These are phyloP conservation scores for Drosophila takahashii DNA, from an alignment of 1,140 invertebrate genomes.

Conservation along the genomic window DNA sequence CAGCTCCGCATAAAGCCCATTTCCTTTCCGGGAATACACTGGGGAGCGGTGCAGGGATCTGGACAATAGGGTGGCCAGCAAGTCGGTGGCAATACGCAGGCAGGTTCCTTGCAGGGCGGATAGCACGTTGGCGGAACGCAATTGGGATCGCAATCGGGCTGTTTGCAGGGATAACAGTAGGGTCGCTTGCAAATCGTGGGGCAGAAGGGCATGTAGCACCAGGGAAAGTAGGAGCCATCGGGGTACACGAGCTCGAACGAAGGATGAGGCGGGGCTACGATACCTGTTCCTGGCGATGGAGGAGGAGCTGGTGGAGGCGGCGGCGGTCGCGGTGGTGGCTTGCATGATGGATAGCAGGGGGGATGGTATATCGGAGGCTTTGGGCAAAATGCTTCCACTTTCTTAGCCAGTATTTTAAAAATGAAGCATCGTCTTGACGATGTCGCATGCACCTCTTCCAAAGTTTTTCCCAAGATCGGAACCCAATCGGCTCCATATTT, in stretches of 20 bases:
- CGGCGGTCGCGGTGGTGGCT: background rate
- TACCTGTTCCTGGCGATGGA: background rate
- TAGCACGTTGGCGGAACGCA: background rate
- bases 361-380: background rate
- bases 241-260: background rate
- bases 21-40: background rate
- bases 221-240: conserved; percentile 6
- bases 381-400: background rate
- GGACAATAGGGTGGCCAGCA: conserved; percentile 2
- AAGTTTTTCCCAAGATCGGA: background rate
- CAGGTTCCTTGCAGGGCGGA: background rate
- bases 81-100: background rate
- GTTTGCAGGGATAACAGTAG: conserved; percentile 2
- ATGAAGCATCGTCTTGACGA: conserved; percentile 1
- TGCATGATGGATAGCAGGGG: background rate
- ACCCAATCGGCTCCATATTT: conserved; percentile 5
- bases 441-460: background rate
- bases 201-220: conserved; percentile 1
- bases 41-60: background rate
- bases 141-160: background rate
- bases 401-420: background rate
- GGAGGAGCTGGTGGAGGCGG: background rate
- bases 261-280: background rate
- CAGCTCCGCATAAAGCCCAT: background rate
- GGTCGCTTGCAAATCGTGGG: conserved; percentile 1